Base-by-base conservation (phyloP, 2,888 invertebrate genomes). In the Coelopa pilipes region DNA sequence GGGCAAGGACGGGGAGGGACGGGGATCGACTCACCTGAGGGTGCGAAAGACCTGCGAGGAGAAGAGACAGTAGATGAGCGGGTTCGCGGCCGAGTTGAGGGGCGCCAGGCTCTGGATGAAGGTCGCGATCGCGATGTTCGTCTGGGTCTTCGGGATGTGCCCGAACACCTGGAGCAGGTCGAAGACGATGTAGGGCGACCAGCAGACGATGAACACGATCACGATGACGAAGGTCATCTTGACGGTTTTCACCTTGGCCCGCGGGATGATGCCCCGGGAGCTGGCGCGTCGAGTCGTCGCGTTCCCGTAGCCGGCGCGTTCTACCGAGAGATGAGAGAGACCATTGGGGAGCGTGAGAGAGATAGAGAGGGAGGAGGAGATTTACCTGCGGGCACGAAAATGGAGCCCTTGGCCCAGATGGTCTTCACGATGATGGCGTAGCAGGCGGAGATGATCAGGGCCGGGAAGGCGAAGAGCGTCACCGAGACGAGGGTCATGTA, bases 151-250 rank as follows among this genome's bases (percentile, higher is more conserved):
- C 0, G 95, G 94, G 78, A 96, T 92, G 84, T 93, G 92, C 21
- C 92, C 94, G 87, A 93, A 97, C 60, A 97, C 96, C 90, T 96
- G 95, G 5, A 97, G 91, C 72, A 97, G 88, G 87, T 97, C 96
- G 88, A 96, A 97, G 72, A 97, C 91, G 86, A 97, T 95, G 89
- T 96, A 98, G 0, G 97, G 97, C 72, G 96, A 96, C 97, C 97
- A 97, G 89, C 97, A 97, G 11, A 97, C 88, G 77, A 97, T 93
- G 88, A 97, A 97, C 50, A 96, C 97, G 82, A 96, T 94, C 75
- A 98, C 97, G 82, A 98, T 98, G 80, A 97, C 96, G 80, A 98
- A 94, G 0, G 98, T 98, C 96, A 98, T 98, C 89, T 98, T 97
- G 76, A 98, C 96, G 17, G 97, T 97, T 90, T 98, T 98, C 81